Percentiles rank a stretch among this genome's conserved stretches.
phyloP scores from a whole-genome alignment of 1,140 invertebrate genomes.

The Arion vulgaris region DNA sequence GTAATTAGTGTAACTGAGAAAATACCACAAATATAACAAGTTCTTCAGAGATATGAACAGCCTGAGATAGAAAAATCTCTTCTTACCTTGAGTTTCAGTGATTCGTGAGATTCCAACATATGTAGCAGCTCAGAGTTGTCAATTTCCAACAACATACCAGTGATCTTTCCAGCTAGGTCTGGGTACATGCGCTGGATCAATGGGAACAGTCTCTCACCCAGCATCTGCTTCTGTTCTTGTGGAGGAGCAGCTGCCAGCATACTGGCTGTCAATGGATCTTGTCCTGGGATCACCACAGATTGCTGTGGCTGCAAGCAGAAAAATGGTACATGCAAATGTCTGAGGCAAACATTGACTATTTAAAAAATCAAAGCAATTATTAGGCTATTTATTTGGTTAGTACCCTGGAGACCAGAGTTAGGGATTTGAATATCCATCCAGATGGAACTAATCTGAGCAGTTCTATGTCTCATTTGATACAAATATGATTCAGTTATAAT shows the following conservation, averaged over 20 bases:
- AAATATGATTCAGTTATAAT: no score
- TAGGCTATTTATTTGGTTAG: no score
- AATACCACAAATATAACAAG: no score
- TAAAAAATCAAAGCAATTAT: no score
- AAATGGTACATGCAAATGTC: no score
- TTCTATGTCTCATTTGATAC: no score
- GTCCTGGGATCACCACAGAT: constrained; percentile 84
- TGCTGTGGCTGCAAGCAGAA: constrained; percentile 54
- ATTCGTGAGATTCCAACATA: constrained; percentile 97
- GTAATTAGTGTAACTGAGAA: no score
- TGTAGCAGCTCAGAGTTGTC: constrained; percentile 98
- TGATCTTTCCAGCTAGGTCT: constrained; percentile 96
- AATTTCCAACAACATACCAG: constrained; percentile 99
- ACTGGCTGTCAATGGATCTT: constrained; percentile 95
- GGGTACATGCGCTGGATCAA: constrained; percentile 95
- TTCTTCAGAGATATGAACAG: no score
- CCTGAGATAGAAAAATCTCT: background rate
- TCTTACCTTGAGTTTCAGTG: constrained; percentile 90
- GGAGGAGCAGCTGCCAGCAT: constrained; percentile 94
- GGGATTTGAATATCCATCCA: no score
- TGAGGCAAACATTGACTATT: no score
- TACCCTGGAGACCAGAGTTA: no score
- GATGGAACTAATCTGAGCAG: no score
- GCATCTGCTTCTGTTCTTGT: constrained; percentile 98
- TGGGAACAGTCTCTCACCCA: constrained; percentile 98